A percentile compares a stretch with the other conserved stretches of the same genome.
Conservation (phyloP, 53 echinoderm and acorn worm genomes). For the Luidia sarsii region DNA sequence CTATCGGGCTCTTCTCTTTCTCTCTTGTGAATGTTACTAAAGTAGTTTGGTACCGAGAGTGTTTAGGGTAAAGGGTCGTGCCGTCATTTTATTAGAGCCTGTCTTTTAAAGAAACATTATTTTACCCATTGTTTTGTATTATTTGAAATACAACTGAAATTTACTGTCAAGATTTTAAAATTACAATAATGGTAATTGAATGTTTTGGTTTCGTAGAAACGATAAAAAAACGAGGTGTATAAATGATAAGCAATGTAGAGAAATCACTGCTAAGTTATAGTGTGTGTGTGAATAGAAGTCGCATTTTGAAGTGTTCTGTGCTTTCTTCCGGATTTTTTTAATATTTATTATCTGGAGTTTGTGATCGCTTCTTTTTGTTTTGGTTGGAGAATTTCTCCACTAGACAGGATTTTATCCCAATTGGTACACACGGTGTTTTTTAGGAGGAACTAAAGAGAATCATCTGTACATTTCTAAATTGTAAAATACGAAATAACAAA, state of each 20-base stretch:
- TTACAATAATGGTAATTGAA: conserved; percentile 19
- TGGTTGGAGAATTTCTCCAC: neutral
- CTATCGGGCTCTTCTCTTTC: no score
- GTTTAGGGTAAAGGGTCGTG: no score
- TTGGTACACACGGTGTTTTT: no score
- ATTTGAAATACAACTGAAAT: conserved; percentile 52
- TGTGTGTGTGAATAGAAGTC: conserved; percentile 50
- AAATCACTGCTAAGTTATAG: conserved; percentile 47
- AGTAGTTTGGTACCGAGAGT: no score
- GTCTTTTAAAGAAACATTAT: no score
- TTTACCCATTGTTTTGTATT: conserved; percentile 23
- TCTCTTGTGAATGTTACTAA: no score
- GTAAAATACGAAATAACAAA: no score
- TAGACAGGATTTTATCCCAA: no score
- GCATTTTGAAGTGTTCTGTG: conserved; percentile 21
- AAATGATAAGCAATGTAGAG: conserved; percentile 13
- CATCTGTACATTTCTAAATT: neutral
- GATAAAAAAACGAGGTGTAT: conserved; percentile 20
- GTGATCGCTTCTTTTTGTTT: neutral
- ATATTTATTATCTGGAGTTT: neutral
- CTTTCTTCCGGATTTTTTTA: conserved; percentile 12
- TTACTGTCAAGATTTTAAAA: conserved; percentile 2
- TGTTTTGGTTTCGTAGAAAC: conserved; percentile 48
- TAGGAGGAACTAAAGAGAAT: no score
- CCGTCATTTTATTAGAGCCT: no score